phyloP scores from a whole-genome alignment of 2,113 vertebrate species.

The Protobothrops mucrosquamatus region DNA sequence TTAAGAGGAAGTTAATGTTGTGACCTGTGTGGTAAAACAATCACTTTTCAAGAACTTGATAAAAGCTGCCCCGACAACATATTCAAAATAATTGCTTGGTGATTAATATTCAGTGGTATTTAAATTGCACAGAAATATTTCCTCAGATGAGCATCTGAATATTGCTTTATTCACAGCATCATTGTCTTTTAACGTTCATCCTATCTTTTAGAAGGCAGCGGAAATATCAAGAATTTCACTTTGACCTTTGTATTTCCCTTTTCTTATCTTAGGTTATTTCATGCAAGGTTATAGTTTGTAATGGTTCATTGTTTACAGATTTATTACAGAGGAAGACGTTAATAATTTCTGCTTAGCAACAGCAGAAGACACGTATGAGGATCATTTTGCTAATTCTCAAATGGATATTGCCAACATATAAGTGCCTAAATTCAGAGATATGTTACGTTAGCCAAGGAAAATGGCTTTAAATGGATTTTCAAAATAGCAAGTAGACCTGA shows the following conservation, averaged over 20 bases:
- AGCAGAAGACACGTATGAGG: background rate
- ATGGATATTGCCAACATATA: background rate
- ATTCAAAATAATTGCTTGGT: background rate
- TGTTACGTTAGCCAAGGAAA: background rate
- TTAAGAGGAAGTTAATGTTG: background rate
- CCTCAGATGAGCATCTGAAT: background rate
- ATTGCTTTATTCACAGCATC: background rate
- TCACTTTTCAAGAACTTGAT: background rate
- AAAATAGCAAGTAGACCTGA: background rate
- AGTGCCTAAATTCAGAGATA: background rate
- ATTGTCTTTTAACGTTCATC: constrained; percentile 5
- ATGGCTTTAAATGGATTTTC: background rate
- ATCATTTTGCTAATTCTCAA: constrained; percentile 17
- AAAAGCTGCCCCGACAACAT: background rate
- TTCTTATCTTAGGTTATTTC: background rate
- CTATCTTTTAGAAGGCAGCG: constrained; percentile 22
- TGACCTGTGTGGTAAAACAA: background rate
- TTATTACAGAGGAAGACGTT: background rate
- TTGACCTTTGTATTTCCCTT: constrained; percentile 18
- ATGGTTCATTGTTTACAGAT: background rate
- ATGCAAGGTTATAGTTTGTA: background rate
- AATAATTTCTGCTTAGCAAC: background rate
- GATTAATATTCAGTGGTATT: background rate
- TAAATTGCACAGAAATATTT: background rate
- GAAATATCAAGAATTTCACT: constrained; percentile 6